Percentiles rank a stretch among this genome's conserved stretches.
Evolutionary conservation across 2,888 invertebrate species (phyloP).

Genomic region (Myopa testacea): DNA sequence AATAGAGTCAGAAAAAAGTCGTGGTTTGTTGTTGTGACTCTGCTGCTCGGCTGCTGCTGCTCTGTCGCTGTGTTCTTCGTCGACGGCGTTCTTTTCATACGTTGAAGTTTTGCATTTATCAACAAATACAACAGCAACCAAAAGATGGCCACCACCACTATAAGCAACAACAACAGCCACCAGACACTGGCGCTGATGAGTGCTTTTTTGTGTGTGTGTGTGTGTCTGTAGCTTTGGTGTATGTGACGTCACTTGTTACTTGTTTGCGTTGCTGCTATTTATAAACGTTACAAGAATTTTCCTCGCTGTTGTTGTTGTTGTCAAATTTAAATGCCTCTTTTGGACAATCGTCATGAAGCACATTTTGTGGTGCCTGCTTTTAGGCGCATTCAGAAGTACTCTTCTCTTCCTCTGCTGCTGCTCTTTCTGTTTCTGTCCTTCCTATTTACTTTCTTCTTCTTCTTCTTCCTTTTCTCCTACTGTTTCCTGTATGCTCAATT

Average conservation of each 20-base stretch:
- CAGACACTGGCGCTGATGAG: constrained; percentile 38
- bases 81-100: neutral
- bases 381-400: constrained; percentile 16
- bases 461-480: too few relatives aligned
- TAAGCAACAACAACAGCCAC: constrained; percentile 7
- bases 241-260: too few relatives aligned
- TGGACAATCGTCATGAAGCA: constrained; percentile 62
- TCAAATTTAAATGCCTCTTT: constrained; percentile 60
- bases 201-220: constrained; percentile 38
- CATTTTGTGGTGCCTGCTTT: constrained; percentile 53
- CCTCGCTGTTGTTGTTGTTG: constrained; percentile 17
- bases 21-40: neutral
- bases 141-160: constrained; percentile 6
- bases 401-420: neutral
- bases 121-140: neutral
- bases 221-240: neutral
- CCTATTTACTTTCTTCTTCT: neutral
- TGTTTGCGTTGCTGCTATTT: neutral
- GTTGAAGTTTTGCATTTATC: constrained; percentile 5
- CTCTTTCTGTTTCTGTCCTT: neutral
- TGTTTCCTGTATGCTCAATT: too few relatives aligned
- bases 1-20: neutral
- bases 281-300: neutral
- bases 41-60: neutral
- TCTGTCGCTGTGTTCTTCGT: neutral